A percentile compares a stretch with the other conserved stretches of the same genome.
phyloP scores from a whole-genome alignment of 2,113 vertebrate genomes.

The Brachyistius frenatus region DNA sequence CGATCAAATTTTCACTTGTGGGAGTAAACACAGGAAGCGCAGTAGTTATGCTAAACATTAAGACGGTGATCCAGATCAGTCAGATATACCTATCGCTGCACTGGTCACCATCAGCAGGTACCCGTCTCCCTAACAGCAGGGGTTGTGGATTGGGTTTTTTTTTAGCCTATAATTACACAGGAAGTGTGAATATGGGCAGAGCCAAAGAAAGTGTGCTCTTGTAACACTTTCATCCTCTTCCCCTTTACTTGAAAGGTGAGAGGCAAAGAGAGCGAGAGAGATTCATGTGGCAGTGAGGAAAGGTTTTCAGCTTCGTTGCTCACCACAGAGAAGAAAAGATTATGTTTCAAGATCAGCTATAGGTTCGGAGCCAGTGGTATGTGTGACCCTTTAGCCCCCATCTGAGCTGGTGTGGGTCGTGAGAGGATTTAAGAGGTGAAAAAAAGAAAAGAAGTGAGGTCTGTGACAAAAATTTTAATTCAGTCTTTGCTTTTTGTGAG shows the following conservation, averaged over 20 bases:
- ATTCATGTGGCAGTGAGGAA: neutral
- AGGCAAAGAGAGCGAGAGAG: neutral
- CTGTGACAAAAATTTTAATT: no score
- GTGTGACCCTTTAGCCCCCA: no score
- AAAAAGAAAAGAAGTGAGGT: neutral
- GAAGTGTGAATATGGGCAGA: conserved; percentile 46
- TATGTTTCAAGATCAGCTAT: neutral
- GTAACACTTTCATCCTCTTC: conserved; percentile 19
- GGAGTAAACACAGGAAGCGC: conserved; percentile 1
- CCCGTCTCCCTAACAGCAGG: conserved; percentile 7
- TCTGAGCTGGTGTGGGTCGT: no score
- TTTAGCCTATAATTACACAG: conserved; percentile 34
- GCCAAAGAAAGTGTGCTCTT: conserved; percentile 29
- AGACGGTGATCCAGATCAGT: neutral
- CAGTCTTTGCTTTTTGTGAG: no score
- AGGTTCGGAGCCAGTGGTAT: neutral
- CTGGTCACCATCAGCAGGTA: neutral
- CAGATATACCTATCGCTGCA: neutral
- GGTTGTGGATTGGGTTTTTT: conserved; percentile 15
- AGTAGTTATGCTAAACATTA: neutral
- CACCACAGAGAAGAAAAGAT: neutral
- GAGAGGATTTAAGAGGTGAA: no score
- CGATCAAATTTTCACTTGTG: conserved; percentile 21
- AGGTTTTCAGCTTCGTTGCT: neutral
- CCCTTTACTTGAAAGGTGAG: conserved; percentile 9